Conservation (phyloP, 23 tunicate species). For the Trididemnum clinides region DNA sequence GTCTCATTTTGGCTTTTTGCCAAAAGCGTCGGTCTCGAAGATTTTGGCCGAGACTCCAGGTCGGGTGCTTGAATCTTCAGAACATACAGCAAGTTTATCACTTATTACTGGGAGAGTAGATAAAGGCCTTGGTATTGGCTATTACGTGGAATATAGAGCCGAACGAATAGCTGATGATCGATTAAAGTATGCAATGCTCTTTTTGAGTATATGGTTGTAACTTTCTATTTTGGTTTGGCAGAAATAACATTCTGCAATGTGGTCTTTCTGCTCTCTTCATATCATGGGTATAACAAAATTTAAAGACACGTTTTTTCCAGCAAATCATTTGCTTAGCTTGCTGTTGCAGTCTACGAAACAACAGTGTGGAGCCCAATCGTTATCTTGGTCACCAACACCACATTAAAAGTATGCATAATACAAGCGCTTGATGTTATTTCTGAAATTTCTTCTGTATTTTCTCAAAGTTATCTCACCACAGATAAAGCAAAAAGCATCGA, state of each 20-base stretch:
- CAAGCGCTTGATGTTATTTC: not conserved
- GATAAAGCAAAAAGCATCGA: slow-evolving; percentile 8
- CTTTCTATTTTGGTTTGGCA: slow-evolving; percentile 25
- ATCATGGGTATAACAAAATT: slow-evolving; percentile 29
- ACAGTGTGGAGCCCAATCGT: slow-evolving; percentile 19
- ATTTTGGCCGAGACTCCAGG: too few species aligned
- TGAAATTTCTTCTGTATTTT: not conserved
- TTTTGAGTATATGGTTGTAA: not conserved
- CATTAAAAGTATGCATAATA: slow-evolving; percentile 26
- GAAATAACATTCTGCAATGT: slow-evolving; percentile 19
- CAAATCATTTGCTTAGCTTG: slow-evolving; percentile 26
- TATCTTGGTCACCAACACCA: slow-evolving; percentile 27
- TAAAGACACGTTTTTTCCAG: not conserved
- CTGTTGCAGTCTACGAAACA: slow-evolving; percentile 5
- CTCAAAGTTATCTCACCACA: not conserved
- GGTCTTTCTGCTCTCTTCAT: slow-evolving; percentile 33
- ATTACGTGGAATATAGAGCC: not conserved
- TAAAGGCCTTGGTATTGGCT: slow-evolving; percentile 1
- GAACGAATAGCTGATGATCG: slow-evolving; percentile 12
- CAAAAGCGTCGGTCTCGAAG: too few species aligned
- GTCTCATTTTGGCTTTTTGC: too few species aligned
- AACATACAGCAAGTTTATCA: slow-evolving; percentile 5
- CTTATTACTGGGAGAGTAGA: not conserved
- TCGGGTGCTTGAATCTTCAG: too few species aligned
- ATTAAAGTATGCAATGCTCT: not conserved